A percentile compares a stretch with the other conserved stretches of the same genome.
Evolutionary conservation across 2,797 vertebrate species (phyloP).

Genomic region (Mus minutoides): DNA sequence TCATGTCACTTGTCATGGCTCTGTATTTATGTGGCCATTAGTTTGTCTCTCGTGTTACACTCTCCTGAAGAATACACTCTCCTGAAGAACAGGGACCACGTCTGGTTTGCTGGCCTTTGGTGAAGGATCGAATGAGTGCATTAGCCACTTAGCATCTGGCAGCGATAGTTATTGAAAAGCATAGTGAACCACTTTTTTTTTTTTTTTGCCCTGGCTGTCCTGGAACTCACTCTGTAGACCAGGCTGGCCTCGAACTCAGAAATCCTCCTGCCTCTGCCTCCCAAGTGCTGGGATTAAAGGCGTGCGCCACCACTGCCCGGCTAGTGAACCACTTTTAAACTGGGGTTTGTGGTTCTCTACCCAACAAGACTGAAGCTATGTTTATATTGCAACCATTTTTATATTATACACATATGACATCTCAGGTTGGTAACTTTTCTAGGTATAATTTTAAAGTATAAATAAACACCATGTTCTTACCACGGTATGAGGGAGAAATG

Average conservation of each 20-base stretch:
- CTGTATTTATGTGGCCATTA: background rate
- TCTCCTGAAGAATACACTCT: background rate
- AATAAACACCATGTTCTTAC: background rate
- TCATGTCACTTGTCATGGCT: background rate
- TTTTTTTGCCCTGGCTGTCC: too few species aligned
- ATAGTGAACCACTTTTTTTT: background rate
- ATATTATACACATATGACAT: background rate
- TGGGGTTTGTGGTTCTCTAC: slow-evolving; percentile 12
- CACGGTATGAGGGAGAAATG: slow-evolving; percentile 5
- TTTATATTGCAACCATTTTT: background rate
- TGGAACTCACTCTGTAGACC: too few species aligned
- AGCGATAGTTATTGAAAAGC: background rate
- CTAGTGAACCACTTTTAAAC: background rate
- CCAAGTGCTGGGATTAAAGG: too few species aligned
- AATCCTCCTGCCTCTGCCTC: too few species aligned
- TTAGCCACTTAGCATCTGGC: background rate
- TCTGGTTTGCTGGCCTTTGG: background rate
- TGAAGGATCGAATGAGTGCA: background rate
- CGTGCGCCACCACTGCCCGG: too few species aligned
- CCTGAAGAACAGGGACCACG: background rate
- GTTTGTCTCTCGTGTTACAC: background rate
- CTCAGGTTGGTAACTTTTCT: background rate
- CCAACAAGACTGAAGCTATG: background rate
- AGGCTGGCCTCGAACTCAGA: too few species aligned
- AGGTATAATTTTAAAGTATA: background rate